phyloP scores from a whole-genome alignment of 1,140 invertebrate species.

The Hyposmocoma kahamanoa region DNA sequence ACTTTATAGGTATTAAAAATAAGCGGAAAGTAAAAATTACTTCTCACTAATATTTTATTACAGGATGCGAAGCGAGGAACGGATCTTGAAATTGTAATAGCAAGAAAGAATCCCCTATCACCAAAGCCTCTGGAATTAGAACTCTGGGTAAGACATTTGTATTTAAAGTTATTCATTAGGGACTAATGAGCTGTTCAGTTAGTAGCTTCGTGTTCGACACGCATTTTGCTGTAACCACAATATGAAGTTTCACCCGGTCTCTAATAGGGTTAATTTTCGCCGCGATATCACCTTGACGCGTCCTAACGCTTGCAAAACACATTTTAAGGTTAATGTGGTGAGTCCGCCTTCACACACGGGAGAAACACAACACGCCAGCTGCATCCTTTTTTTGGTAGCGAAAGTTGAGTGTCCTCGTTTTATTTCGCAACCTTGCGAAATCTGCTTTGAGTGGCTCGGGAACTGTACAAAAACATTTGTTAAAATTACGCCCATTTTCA shows the following conservation, averaged over 20 bases:
- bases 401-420: background rate
- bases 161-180: conserved; percentile 34
- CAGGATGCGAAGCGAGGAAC: conserved; percentile 86
- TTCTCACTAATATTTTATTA: conserved; percentile 31
- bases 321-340: conserved; percentile 28
- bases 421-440: background rate
- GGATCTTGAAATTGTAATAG: conserved; percentile 86
- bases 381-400: background rate
- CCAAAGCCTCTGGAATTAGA: conserved; percentile 86
- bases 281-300: conserved; percentile 39
- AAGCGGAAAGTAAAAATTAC: background rate
- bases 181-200: conserved; percentile 40
- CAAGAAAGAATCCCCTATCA: conserved; percentile 83
- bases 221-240: conserved; percentile 50
- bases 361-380: background rate
- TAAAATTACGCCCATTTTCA: too few relatives aligned
- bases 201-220: conserved; percentile 31
- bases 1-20: background rate
- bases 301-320: conserved; percentile 25
- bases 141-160: conserved; percentile 78
- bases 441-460: background rate
- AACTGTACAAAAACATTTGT: too few relatives aligned
- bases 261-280: conserved; percentile 57
- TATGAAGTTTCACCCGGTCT: conserved; percentile 53
- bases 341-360: background rate